These are phyloP conservation scores for Halocaridina rubra DNA, from an alignment of 2,888 invertebrate genomes.

Conservation along the genomic window DNA sequence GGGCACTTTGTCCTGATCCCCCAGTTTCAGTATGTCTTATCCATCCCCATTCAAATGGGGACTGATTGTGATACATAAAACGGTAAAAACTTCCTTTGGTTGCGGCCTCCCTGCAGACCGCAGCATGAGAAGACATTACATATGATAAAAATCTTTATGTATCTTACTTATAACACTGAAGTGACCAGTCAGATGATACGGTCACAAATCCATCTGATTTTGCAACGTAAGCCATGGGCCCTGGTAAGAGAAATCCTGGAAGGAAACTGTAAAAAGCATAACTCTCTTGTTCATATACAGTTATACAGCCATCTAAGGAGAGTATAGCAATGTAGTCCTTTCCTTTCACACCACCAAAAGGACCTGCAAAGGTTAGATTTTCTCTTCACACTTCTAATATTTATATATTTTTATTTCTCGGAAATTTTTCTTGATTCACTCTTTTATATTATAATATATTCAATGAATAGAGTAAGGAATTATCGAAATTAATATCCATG, in stretches of 20 bases:
- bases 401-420: too few relatives aligned
- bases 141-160: too few relatives aligned
- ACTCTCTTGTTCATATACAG: conserved; percentile 93
- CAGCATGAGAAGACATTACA: too few relatives aligned
- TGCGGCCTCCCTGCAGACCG: too few relatives aligned
- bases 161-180: conserved; percentile 87
- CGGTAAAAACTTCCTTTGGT: too few relatives aligned
- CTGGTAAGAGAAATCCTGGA: conserved; percentile 84
- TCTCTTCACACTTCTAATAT: neutral
- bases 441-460: neutral
- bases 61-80: too few relatives aligned
- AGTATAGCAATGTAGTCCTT: conserved; percentile 92
- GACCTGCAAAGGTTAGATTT: conserved; percentile 10
- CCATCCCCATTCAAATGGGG: too few relatives aligned
- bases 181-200: conserved; percentile 81
- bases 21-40: too few relatives aligned
- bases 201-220: conserved; percentile 88
- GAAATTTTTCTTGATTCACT: too few relatives aligned
- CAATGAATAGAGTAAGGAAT: too few relatives aligned
- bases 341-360: conserved; percentile 72
- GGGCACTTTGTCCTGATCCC: too few relatives aligned
- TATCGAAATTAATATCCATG: too few relatives aligned
- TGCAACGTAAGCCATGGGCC: conserved; percentile 83
- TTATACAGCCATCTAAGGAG: conserved; percentile 87
- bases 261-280: conserved; percentile 85